Base-by-base conservation (phyloP, 2,888 invertebrate genomes). In the Monopis laevigella region DNA sequence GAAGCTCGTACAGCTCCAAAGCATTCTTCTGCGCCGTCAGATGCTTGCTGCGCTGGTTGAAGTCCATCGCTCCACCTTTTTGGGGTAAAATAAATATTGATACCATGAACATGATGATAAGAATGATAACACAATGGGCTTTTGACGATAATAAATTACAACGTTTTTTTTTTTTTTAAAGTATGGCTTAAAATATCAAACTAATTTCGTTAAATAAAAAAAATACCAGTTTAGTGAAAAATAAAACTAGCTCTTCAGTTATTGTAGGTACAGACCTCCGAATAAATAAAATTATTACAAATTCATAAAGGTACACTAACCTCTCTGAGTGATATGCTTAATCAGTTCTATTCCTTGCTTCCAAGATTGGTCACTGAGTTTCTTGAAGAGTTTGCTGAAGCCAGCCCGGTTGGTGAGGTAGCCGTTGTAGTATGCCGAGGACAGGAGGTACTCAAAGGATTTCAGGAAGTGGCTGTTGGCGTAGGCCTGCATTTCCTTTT, bases 351-450 rank as follows among this genome's bases (percentile, higher is more conserved):
- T 86, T 21, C 86, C 83, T 54, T 89, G 86, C 11, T 86, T 84
- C 88, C 92, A 93, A 3, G 88, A 78, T 8, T 85, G 74, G 51
- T 93, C 92, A 0, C 92, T 89, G 7, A 91, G 66, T 43, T 85
- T 85, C 51, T 85, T 84, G 74, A 89, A 92, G 7, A 92, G 65
- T 56, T 87, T 88, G 52, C 86, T 84, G 67, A 93, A 92, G 2
- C 93, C 93, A 14, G 81, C 84, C 19, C 93, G 82, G 68, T 90
- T 88, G 18, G 86, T 86, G 58, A 88, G 84, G 62, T 88, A 92
- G 55, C 89, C 90, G 53, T 87, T 88, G 66, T 88, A 93, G 64
- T 89, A 86, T 0, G 90, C 85, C 1, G 91, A 84, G 62, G 92
- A 83, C 2, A 92, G 68, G 7, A 93, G 74, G 53, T 88, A 91